These are phyloP conservation scores for Notothenia rossii DNA, from an alignment of 2,113 vertebrate species.

Conservation along the genomic window DNA sequence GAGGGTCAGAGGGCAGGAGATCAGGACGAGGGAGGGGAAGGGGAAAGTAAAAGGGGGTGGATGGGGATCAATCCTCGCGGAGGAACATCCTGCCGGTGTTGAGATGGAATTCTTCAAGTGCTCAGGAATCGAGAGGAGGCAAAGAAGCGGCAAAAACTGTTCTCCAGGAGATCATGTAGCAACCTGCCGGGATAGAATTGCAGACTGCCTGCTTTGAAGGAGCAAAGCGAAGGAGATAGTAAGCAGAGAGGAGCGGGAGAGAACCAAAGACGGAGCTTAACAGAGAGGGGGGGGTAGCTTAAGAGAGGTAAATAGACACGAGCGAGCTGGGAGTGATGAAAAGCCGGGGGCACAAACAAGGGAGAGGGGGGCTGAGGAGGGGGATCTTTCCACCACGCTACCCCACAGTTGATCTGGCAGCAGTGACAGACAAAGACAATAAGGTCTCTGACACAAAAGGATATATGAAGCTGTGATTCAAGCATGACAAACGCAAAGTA, in stretches of 20 bases:
- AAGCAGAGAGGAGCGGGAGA: conserved; percentile 59
- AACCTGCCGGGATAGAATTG: conserved; percentile 81
- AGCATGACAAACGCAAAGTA: conserved; percentile 73
- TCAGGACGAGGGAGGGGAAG: conserved; percentile 77
- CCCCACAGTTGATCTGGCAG: conserved; percentile 68
- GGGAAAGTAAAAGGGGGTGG: conserved; percentile 74
- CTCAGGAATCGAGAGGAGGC: conserved; percentile 70
- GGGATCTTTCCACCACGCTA: conserved; percentile 69
- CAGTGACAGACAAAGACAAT: conserved; percentile 72
- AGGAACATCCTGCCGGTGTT: conserved; percentile 71
- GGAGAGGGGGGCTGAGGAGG: conserved; percentile 67
- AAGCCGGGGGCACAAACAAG: conserved; percentile 65
- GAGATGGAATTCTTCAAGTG: conserved; percentile 60
- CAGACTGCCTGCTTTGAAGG: conserved; percentile 80
- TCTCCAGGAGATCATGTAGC: conserved; percentile 89
- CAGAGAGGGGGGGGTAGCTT: conserved; percentile 69
- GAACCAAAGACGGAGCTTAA: conserved; percentile 54
- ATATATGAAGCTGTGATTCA: conserved; percentile 70
- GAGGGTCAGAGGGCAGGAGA: conserved; percentile 73
- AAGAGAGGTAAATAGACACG: conserved; percentile 76
- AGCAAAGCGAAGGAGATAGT: conserved; percentile 73
- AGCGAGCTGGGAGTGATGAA: conserved; percentile 68
- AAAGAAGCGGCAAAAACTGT: conserved; percentile 66
- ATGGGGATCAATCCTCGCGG: conserved; percentile 84
- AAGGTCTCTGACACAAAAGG: conserved; percentile 77